These are phyloP conservation scores for Ctenodactylus gundi DNA, from an alignment of 2,113 vertebrate species.

Conservation along the genomic window DNA sequence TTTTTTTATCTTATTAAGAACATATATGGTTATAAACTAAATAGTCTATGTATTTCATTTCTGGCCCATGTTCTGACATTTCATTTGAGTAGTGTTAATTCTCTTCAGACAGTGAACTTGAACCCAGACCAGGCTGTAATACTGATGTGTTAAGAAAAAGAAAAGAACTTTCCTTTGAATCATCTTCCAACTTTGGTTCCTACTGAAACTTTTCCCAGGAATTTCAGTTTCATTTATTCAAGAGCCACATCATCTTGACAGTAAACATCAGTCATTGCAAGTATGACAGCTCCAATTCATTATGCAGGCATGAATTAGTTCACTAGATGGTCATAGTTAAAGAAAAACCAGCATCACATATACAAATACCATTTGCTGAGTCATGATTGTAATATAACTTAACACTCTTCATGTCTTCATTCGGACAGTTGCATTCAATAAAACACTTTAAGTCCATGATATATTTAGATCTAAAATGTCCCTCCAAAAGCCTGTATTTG, in stretches of 20 bases:
- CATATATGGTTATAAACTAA: neutral
- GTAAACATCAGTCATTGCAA: neutral
- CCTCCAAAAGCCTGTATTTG: no score
- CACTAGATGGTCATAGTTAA: neutral
- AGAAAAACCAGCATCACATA: neutral
- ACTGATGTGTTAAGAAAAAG: neutral
- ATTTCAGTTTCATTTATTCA: constrained; percentile 1
- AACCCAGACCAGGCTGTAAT: neutral
- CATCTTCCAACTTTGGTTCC: neutral
- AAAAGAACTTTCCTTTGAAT: neutral
- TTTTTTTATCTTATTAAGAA: constrained; percentile 36
- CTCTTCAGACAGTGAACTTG: neutral
- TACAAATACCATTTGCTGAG: neutral
- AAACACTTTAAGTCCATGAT: no score
- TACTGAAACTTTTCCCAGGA: neutral
- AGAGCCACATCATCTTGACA: neutral
- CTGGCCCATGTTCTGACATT: neutral
- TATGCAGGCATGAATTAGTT: neutral
- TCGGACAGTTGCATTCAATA: neutral
- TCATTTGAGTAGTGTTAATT: neutral
- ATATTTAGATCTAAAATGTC: no score
- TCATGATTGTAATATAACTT: neutral
- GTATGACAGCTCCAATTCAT: neutral
- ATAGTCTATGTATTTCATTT: neutral
- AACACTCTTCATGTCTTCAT: neutral